These are phyloP conservation scores for Lampropteryx suffumata DNA, from an alignment of 2,888 invertebrate species.

Conservation along the genomic window DNA sequence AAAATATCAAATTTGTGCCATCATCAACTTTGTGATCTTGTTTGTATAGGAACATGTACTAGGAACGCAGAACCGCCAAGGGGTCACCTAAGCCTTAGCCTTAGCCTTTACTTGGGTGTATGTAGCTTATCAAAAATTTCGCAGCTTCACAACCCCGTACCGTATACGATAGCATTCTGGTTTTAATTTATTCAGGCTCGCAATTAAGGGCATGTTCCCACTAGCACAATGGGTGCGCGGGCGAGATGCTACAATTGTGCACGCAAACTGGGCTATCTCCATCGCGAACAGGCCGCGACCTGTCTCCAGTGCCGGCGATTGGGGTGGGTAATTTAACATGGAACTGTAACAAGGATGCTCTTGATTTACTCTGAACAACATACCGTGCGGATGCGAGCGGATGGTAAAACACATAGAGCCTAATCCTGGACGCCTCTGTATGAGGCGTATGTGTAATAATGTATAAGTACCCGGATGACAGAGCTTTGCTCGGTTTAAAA, in stretches of 20 bases:
- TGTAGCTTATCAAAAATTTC: constrained; percentile 34
- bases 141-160: constrained; percentile 49
- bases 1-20: too few species aligned
- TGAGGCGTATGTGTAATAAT: too few species aligned
- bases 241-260: constrained; percentile 76
- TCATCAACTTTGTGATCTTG: too few species aligned
- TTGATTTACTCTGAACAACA: background rate
- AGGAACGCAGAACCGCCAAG: too few species aligned
- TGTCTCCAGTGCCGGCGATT: constrained; percentile 27
- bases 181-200: constrained; percentile 78
- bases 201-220: constrained; percentile 79
- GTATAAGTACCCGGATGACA: too few species aligned
- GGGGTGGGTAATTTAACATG: constrained; percentile 21
- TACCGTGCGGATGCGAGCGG: too few species aligned
- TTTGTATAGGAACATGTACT: too few species aligned
- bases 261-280: constrained; percentile 74
- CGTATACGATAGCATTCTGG: constrained; percentile 67
- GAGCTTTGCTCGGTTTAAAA: too few species aligned
- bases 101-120: too few species aligned
- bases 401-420: too few species aligned
- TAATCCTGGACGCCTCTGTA: too few species aligned
- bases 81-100: too few species aligned
- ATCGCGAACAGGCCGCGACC: constrained; percentile 57
- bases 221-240: constrained; percentile 67
- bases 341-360: constrained; percentile 19